phyloP scores from a whole-genome alignment of 2,113 vertebrate genomes.

The Cnemophilus loriae region DNA sequence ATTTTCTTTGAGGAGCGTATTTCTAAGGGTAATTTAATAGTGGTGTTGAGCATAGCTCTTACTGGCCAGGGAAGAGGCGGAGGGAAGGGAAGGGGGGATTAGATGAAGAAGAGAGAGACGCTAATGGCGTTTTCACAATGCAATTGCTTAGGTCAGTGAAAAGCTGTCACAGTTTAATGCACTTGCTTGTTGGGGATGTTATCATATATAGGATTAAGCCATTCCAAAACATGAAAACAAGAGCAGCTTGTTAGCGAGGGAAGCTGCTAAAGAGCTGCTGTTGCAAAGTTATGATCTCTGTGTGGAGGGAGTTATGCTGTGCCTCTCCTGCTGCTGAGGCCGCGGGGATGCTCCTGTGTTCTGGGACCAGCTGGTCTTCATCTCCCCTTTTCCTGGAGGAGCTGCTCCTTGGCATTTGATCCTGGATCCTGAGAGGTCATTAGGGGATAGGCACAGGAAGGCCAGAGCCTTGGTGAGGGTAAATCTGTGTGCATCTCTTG shows the following conservation, averaged over 20 bases:
- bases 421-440: fast-evolving
- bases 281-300: conserved; percentile 46
- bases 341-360: neutral
- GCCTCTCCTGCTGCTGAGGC: neutral
- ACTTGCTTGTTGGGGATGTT: conserved; percentile 65
- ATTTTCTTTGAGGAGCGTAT: conserved; percentile 71
- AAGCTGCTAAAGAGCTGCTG: conserved; percentile 63
- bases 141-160: conserved; percentile 77
- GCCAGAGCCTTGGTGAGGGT: fast-evolving
- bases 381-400: neutral
- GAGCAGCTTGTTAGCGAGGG: conserved; percentile 60
- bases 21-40: conserved; percentile 80
- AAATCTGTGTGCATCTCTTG: fast-evolving
- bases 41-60: conserved; percentile 70
- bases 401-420: neutral
- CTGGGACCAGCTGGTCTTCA: neutral
- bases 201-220: conserved; percentile 64
- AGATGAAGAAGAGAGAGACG: conserved; percentile 62
- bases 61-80: neutral
- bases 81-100: conserved; percentile 41
- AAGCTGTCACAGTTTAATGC: conserved; percentile 74
- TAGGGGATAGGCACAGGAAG: neutral
- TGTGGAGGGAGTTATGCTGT: neutral
- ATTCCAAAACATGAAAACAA: conserved; percentile 68
- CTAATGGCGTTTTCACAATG: conserved; percentile 72